A percentile compares a stretch with the other conserved stretches of the same genome.
These are phyloP conservation scores for Thysanoteuthis rhombus DNA, from an alignment of 2,888 invertebrate species.

Conservation along the genomic window DNA sequence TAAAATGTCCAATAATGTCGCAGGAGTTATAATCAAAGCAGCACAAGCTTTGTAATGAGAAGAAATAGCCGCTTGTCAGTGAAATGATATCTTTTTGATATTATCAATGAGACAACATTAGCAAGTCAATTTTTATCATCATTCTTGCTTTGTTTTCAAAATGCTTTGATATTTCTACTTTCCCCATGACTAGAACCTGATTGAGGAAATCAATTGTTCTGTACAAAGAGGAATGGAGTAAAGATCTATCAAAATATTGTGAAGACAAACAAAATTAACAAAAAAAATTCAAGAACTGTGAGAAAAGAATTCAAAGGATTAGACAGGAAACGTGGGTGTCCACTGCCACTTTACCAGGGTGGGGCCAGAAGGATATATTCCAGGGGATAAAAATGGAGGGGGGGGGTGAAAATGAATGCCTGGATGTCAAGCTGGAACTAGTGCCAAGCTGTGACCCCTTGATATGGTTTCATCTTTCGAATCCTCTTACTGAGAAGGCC, in stretches of 20 bases:
- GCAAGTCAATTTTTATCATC: neutral
- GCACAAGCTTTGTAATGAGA: slow-evolving; percentile 12
- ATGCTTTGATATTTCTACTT: neutral
- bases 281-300: too few species aligned
- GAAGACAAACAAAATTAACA: neutral
- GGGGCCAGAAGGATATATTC: neutral
- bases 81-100: neutral
- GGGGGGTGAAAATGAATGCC: too few species aligned
- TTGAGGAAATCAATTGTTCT: neutral
- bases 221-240: neutral
- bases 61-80: neutral
- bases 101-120: neutral
- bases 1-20: slow-evolving; percentile 15
- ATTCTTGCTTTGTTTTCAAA: neutral
- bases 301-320: neutral
- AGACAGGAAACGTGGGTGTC: neutral
- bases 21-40: neutral
- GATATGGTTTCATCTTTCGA: too few species aligned
- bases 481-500: too few species aligned
- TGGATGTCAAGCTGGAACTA: too few species aligned
- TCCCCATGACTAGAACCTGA: neutral
- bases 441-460: too few species aligned
- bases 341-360: too few species aligned
- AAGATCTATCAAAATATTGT: neutral
- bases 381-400: neutral